These are phyloP conservation scores for Melieria omissa DNA, from an alignment of 2,888 invertebrate species.

Conservation along the genomic window DNA sequence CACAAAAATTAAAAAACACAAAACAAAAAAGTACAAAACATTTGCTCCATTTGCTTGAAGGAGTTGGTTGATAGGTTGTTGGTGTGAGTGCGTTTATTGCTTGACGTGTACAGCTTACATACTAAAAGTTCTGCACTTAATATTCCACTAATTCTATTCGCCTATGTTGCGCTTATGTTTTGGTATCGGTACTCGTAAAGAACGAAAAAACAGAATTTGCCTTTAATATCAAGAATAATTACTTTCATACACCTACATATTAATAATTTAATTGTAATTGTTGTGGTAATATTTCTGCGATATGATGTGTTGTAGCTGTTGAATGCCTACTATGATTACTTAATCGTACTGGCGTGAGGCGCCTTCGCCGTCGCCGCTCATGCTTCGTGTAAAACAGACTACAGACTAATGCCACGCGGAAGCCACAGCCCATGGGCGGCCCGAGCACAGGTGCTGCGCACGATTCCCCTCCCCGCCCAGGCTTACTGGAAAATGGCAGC, in stretches of 20 bases:
- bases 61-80: slow-evolving; percentile 2
- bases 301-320: slow-evolving; percentile 1
- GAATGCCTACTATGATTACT: not conserved
- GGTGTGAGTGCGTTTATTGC: slow-evolving; percentile 25
- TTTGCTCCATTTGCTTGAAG: not conserved
- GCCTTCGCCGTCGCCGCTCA: not conserved
- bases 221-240: slow-evolving; percentile 5
- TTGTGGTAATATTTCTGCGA: slow-evolving; percentile 3
- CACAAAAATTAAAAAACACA: not conserved
- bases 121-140: slow-evolving; percentile 7
- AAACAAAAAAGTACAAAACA: not conserved
- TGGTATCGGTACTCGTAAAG: slow-evolving; percentile 13
- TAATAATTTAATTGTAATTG: not conserved
- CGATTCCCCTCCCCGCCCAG: not conserved
- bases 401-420: too few species aligned
- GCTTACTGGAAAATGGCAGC: slow-evolving; percentile 82
- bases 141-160: too few species aligned
- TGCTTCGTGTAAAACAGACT: not conserved
- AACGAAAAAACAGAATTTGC: not conserved
- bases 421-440: too few species aligned
- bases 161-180: slow-evolving; percentile 6
- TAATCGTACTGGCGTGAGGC: slow-evolving; percentile 1
- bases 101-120: slow-evolving; percentile 13
- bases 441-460: too few species aligned
- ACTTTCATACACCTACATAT: slow-evolving; percentile 16